Evolutionary conservation across 2,797 vertebrate genomes (phyloP).

Genomic region (Molossus alvarezi): DNA sequence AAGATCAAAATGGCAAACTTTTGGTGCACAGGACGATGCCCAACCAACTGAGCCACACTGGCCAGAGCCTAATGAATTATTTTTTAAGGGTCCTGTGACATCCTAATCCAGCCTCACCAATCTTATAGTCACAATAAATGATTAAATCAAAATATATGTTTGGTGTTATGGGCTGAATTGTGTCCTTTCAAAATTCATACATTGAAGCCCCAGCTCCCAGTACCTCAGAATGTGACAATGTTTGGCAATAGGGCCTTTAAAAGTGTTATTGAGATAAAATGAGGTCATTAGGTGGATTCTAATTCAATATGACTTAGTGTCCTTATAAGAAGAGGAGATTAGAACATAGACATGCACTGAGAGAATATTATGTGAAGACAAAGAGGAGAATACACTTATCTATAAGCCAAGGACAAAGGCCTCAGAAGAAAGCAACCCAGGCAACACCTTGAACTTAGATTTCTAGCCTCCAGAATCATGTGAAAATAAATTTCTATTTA

Average conservation of each 20-base stretch:
- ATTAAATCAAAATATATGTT: neutral
- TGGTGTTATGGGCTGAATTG: neutral
- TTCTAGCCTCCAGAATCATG: neutral
- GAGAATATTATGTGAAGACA: neutral
- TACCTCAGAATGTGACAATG: neutral
- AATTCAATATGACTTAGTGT: neutral
- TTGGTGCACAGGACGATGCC: neutral
- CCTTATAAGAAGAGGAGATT: neutral
- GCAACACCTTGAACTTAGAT: neutral
- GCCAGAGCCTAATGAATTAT: neutral
- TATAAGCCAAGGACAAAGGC: neutral
- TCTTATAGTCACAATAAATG: neutral
- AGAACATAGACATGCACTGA: neutral
- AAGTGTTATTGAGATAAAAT: slow-evolving; percentile 3
- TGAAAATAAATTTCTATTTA: neutral
- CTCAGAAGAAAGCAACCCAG: neutral
- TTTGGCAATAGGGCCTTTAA: slow-evolving; percentile 2
- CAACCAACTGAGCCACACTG: neutral
- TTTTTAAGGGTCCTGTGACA: neutral
- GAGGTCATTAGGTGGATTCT: neutral
- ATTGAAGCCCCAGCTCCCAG: neutral
- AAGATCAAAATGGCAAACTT: neutral
- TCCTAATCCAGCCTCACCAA: neutral
- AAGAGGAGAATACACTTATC: neutral
- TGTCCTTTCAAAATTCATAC: neutral